A percentile compares a stretch with the other conserved stretches of the same genome.
These are phyloP conservation scores for Zosterops japonicus DNA, from an alignment of 2,113 vertebrate genomes.

Conservation along the genomic window DNA sequence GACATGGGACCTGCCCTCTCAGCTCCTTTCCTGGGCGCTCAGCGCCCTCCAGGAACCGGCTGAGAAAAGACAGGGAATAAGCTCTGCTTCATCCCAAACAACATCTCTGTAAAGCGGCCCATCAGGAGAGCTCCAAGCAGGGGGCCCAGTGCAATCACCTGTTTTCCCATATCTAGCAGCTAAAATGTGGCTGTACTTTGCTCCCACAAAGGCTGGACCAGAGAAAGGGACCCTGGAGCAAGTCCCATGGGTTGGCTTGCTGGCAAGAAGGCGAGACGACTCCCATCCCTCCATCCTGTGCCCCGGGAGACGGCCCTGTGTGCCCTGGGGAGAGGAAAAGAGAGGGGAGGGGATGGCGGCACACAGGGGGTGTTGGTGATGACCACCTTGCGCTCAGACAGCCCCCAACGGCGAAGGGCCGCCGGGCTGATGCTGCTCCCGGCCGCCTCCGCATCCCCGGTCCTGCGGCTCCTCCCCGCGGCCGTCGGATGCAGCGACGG, in stretches of 20 bases:
- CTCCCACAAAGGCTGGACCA: background rate
- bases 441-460: background rate
- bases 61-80: background rate
- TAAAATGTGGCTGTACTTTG: background rate
- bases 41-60: background rate
- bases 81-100: background rate
- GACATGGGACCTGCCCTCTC: background rate
- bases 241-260: background rate
- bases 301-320: background rate
- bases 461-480: conserved; percentile 61
- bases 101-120: background rate
- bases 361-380: background rate
- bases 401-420: no score
- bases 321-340: background rate
- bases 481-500: conserved; percentile 10
- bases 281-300: background rate
- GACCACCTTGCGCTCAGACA: background rate
- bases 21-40: background rate
- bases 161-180: rapidly evolving
- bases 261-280: rapidly evolving
- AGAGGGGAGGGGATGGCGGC: background rate
- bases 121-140: background rate
- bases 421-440: background rate
- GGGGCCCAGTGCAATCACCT: background rate
- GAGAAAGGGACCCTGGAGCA: background rate